These are phyloP conservation scores for Netelia inedita DNA, from an alignment of 2,888 invertebrate species.

Conservation along the genomic window DNA sequence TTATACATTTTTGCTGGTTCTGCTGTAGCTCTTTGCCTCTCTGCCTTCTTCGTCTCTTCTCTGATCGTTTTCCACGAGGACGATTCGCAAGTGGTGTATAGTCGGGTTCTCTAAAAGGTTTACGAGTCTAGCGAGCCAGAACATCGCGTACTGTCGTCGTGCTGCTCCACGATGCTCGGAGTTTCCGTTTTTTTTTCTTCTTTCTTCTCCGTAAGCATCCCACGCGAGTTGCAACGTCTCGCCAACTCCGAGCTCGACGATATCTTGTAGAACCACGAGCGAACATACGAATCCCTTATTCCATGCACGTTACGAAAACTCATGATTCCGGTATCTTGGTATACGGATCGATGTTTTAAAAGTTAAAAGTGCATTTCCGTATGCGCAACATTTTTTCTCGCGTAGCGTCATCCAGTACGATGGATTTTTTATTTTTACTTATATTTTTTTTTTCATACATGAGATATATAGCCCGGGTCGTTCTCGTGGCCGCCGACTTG, in stretches of 20 bases:
- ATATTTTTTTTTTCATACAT: neutral
- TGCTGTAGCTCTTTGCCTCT: conserved; percentile 12
- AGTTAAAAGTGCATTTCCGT: neutral
- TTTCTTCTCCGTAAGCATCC: conserved; percentile 46
- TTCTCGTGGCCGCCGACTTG: too few species aligned
- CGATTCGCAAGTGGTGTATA: conserved; percentile 11
- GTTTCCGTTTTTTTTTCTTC: conserved; percentile 12
- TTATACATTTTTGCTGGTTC: neutral
- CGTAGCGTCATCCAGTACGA: too few species aligned
- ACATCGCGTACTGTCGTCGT: conserved; percentile 35
- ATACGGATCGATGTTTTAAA: neutral
- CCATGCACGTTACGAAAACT: conserved; percentile 31
- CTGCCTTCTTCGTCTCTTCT: conserved; percentile 11
- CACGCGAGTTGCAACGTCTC: conserved; percentile 66
- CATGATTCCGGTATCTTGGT: conserved; percentile 30
- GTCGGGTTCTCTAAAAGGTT: conserved; percentile 59
- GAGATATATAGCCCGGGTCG: too few species aligned
- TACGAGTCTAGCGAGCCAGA: conserved; percentile 65
- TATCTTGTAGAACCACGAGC: neutral
- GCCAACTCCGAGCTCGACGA: conserved; percentile 64
- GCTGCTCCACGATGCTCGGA: neutral
- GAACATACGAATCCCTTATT: neutral
- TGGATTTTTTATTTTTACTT: neutral
- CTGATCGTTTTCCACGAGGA: conserved; percentile 23
- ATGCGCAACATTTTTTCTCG: neutral